Conservation (phyloP, 2,797 vertebrate genomes). For the Cirrhinus molitorella region DNA sequence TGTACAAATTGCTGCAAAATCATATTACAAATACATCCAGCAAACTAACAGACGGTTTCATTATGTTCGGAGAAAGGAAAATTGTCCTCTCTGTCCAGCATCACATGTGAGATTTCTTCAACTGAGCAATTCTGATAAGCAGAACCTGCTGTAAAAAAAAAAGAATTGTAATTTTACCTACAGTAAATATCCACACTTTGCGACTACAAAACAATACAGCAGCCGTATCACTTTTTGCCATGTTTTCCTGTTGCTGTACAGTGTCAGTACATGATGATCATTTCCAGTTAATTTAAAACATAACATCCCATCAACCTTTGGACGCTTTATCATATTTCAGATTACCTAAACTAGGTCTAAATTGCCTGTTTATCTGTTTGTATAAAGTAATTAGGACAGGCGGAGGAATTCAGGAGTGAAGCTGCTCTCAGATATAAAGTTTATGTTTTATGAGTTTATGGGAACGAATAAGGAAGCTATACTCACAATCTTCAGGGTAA, state of each 20-base stretch:
- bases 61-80: conserved; percentile 60
- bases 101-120: conserved; percentile 58
- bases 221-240: not conserved
- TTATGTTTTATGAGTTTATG: too few species aligned
- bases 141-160: conserved; percentile 60
- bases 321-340: not conserved
- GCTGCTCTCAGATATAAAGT: not conserved
- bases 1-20: not conserved
- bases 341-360: not conserved
- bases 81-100: conserved; percentile 69
- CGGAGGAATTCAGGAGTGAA: conserved; percentile 48
- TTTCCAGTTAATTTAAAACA: not conserved
- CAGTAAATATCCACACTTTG: not conserved
- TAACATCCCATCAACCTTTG: not conserved
- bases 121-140: conserved; percentile 38
- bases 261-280: not conserved
- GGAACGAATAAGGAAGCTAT: not conserved
- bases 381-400: not conserved
- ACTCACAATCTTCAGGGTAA: conserved; percentile 83
- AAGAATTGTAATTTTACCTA: not conserved
- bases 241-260: not conserved
- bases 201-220: not conserved
- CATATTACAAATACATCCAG: not conserved
- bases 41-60: conserved; percentile 75
- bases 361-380: not conserved